Evolutionary conservation across 2,113 vertebrate species (phyloP), one percentile per base, ranked within the genome.

Genomic region (Sprattus sprattus): DNA sequence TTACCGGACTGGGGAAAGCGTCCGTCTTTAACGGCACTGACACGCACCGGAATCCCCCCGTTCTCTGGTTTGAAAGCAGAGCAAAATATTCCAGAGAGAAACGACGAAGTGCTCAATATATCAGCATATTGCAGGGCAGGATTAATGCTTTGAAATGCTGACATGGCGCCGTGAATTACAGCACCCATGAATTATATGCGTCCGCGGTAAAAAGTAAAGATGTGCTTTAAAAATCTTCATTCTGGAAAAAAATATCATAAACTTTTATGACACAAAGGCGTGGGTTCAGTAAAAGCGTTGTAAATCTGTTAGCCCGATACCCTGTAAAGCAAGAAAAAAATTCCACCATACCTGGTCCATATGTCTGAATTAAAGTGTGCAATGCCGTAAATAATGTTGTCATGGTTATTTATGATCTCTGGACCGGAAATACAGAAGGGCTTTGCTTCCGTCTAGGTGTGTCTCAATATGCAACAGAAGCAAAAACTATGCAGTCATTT

Each of bases 221-320:
- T 92, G 86, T 93, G 88, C 86, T 91, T 89, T 88, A 39, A 92
- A 93, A 90, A 88, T 89, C 90, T 86, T 88, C 86, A 82, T 86
- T 83, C 86, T 88, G 89, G 88, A 93, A 92, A 93, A 54, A 92
- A 84, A 86, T 84, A 85, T 91, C 89, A 83, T 91, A 92, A 93
- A 87, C 85, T 84, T 89, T 94, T 92, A 94, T 71, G 90, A 83
- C 84, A 91, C 28, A 9, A 67, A 91, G 86, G 82, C 88, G 86
- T 75, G 87, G 84, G 57, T 89, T 83, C 80, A 84, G 88, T 85
- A 88, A 84, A 84, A 89, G 20, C 18, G 9, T 81, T 0, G 85
- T 93, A 93, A 93, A 93, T 94, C 90, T 90, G 28, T 45, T 32
- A 45, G 84, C 71, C 52, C 60, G 64, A 50, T 83, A 85, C 83